Evolutionary conservation across 92 coral and sea anemone species (phyloP).

Genomic region (Parazoanthus swiftii): DNA sequence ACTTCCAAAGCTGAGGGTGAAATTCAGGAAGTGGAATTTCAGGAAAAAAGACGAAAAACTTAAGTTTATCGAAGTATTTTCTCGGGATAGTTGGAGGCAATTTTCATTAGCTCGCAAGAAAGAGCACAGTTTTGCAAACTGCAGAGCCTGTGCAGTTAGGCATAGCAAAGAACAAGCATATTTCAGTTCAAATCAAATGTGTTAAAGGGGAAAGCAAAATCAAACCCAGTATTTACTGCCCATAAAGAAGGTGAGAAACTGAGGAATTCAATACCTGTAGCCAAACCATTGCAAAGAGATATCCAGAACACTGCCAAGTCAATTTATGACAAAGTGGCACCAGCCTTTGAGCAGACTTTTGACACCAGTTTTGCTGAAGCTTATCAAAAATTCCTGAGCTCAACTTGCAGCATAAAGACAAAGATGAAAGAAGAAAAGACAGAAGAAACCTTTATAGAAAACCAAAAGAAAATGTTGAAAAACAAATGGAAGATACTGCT

Average conservation of each 20-base stretch:
- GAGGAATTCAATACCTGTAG: constrained; percentile 14
- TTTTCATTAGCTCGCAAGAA: constrained; percentile 34
- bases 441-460: constrained; percentile 27
- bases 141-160: constrained; percentile 53
- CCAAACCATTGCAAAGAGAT: constrained; percentile 42
- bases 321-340: constrained; percentile 15
- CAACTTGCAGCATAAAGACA: constrained; percentile 44
- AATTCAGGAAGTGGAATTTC: constrained; percentile 45
- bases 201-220: constrained; percentile 53
- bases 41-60: background rate
- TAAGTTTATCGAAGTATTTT: constrained; percentile 37
- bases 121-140: constrained; percentile 49
- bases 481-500: constrained; percentile 54
- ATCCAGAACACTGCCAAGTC: constrained; percentile 51
- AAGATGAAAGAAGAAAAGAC: constrained; percentile 42
- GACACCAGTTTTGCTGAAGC: constrained; percentile 39
- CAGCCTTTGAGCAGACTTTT: no score
- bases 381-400: constrained; percentile 44
- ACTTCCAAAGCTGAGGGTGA: constrained; percentile 41
- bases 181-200: constrained; percentile 40
- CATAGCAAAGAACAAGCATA: constrained; percentile 35
- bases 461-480: constrained; percentile 48
- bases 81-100: constrained; percentile 43
- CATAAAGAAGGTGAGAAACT: constrained; percentile 39
- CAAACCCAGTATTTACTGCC: constrained; percentile 45